Evolutionary conservation across 2,797 vertebrate genomes (phyloP), one percentile per base, ranked within the genome.

Genomic region (Trachops cirrhosus): DNA sequence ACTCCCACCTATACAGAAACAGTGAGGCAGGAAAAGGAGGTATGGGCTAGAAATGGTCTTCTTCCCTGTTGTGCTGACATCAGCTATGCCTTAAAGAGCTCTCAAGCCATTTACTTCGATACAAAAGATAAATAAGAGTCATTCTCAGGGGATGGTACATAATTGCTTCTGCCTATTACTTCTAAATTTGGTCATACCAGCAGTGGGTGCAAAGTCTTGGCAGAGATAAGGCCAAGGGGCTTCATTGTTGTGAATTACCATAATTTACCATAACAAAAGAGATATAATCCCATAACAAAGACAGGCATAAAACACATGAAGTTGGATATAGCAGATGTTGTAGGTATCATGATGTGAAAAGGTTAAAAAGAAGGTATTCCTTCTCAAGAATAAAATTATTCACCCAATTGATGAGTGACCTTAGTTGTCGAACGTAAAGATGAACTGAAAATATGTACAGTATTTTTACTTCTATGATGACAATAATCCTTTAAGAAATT

Each of bases 401-500:
- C 10, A 86, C 62, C 10, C 21, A 77, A 89, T 91, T 97, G 94
- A 96, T 64, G 44, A 79, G 18, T 86, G n/a, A 96, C 88, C 64
- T 32, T 96, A 39, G 21, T 93, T 98, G 97, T 59, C 71, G 94
- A 97, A 93, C 16, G 77, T 96, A 93, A 96, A 64, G 5, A 86
- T 78, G 57, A 86, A 95, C 39, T 94, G 6, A 68, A 91, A 93
- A 92, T 89, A 54, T 37, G 12, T 26, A 57, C 3, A 71, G 10
- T 88, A 93, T 94, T 96, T 62, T 10, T 68, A 86, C 48, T 89
- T 91, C 37, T 86, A 34, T 94, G 22, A 92, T 64, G 97, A 96
- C 64, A 97, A 89, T 41, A 85, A 86, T 92, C 46, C 21, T 16
- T 79, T 80, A 84, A 80, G 89, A 97, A 97, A 97, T 94, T 94